Conservation (phyloP, 2,797 vertebrate genomes). For the Gymnoscopelus braueri region DNA sequence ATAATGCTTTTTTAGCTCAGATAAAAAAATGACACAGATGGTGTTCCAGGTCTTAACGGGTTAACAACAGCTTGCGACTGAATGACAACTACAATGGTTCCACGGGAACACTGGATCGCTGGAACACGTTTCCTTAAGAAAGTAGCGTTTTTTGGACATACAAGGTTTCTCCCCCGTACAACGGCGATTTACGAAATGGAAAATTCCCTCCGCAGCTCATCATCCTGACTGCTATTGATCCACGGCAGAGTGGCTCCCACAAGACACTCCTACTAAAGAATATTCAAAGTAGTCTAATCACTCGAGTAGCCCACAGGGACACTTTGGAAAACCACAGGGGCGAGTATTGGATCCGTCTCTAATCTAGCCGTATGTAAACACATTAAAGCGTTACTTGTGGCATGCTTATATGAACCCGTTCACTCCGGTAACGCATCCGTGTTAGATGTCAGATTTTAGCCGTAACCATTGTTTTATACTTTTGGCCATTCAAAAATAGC, state of each 20-base stretch:
- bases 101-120: too few relatives aligned
- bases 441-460: too few relatives aligned
- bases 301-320: slow-evolving; percentile 75
- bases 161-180: too few relatives aligned
- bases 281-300: slow-evolving; percentile 78
- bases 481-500: too few relatives aligned
- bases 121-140: too few relatives aligned
- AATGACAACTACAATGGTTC: too few relatives aligned
- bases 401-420: slow-evolving; percentile 61
- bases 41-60: too few relatives aligned
- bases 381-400: slow-evolving; percentile 69
- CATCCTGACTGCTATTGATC: slow-evolving; percentile 78
- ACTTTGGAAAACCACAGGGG: slow-evolving; percentile 67
- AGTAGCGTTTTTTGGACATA: too few relatives aligned
- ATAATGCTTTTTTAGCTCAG: too few relatives aligned
- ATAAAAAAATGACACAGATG: too few relatives aligned
- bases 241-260: slow-evolving; percentile 57
- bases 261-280: slow-evolving; percentile 59
- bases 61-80: too few relatives aligned
- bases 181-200: slow-evolving; percentile 43
- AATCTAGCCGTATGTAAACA: slow-evolving; percentile 78
- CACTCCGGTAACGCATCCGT: slow-evolving; percentile 24
- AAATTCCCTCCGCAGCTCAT: slow-evolving; percentile 67
- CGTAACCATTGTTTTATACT: too few relatives aligned
- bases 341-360: slow-evolving; percentile 66